Base-by-base conservation (phyloP, 2,888 invertebrate species). In the Augochlorella aurata region DNA sequence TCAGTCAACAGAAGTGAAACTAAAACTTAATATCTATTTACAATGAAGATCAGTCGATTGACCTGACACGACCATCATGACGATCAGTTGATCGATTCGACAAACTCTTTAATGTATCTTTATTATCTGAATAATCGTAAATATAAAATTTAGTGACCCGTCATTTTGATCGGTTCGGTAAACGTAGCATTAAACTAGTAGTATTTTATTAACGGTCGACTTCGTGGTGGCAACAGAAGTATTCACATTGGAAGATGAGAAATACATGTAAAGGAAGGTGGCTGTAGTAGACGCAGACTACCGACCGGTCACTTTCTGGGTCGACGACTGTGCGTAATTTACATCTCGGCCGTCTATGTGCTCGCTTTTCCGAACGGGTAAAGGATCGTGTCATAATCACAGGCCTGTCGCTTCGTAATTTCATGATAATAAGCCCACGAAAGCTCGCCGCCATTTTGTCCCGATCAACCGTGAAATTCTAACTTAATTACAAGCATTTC, bases 341-440 rank as follows among this genome's bases (percentile, higher is more conserved):
- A 58, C 65, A 44, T 44, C 54, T 76, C 7, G 8, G 44, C 63
- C 63, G n/a, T 66, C 63, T 67, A 12, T 58, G 4, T 75, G 74
- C 50, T 85, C 85, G 69, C 66, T 85, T 80, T 81, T 85, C 79
- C 68, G 58, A 58, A 24, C 77, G 14, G 52, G 54, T 49, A 45
- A 77, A 78, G 61, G 77, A 80, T 73, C 79, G 73, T 67, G 80
- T 85, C 58, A 84, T 86, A 79, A 86, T 84, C 73, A 82, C 58
- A 81, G 74, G 61, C 58, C 65, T 68, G 76, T 29, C 52, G 73
- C n/a, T 58, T 84, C 70, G 72, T 82, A 86, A 84, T 86, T 84
- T 75, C 77, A 82, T 75, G 73, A 74, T 82, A 84, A 86, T 81
- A 82, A 86, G 80, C n/a, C 75, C 68, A 73, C 73, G 76, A 85